Evolutionary conservation across 1,140 invertebrate genomes (phyloP).

Genomic region (Rhagoletis zephyria): DNA sequence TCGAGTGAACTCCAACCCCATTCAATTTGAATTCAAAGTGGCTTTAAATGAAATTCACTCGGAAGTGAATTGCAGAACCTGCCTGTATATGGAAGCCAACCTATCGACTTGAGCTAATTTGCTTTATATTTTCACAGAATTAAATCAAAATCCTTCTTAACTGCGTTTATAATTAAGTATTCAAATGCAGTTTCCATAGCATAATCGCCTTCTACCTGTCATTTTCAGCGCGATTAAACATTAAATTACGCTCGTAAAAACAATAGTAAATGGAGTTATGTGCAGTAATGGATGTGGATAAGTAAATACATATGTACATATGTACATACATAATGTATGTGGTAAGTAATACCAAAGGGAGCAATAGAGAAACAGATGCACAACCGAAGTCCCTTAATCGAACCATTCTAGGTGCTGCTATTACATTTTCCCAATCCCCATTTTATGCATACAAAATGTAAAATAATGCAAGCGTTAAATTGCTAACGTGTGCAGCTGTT

Average conservation of each 20-base stretch:
- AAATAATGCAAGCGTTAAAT: constrained; percentile 39
- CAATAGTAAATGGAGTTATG: too few species aligned
- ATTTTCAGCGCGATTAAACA: background rate
- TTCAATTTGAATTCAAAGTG: too few species aligned
- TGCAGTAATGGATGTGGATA: too few species aligned
- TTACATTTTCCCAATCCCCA: background rate
- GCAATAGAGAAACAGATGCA: background rate
- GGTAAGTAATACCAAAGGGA: background rate
- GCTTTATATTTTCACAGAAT: too few species aligned
- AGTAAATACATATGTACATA: too few species aligned
- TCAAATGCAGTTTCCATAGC: background rate
- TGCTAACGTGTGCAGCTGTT: constrained; percentile 10
- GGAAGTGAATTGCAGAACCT: too few species aligned
- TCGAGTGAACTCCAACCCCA: too few species aligned
- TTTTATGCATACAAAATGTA: constrained; percentile 11
- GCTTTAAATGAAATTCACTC: too few species aligned
- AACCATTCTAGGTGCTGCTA: background rate
- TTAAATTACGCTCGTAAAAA: background rate
- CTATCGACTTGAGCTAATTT: too few species aligned
- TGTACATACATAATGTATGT: background rate
- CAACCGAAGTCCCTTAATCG: background rate
- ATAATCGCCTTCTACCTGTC: background rate
- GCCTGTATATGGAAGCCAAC: too few species aligned
- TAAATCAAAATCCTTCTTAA: too few species aligned
- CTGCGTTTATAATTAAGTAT: background rate